Evolutionary conservation across 2,797 vertebrate species (phyloP).

Genomic region (Percopsis omiscomaycus): DNA sequence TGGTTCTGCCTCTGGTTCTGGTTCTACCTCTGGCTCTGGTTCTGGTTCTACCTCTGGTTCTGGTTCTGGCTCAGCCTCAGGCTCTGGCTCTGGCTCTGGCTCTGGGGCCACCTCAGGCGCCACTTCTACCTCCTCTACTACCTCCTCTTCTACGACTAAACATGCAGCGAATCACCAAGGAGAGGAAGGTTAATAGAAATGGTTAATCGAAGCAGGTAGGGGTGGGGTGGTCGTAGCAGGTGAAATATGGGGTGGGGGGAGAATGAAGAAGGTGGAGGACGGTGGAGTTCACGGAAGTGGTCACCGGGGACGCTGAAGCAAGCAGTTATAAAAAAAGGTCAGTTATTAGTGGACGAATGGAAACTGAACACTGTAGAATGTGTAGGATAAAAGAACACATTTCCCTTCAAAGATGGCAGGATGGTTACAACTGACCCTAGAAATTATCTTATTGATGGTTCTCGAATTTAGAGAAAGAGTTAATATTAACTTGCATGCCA

Average conservation of each 20-base stretch:
- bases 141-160: constrained; percentile 81
- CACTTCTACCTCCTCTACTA: constrained; percentile 85
- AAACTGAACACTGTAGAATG: too few species aligned
- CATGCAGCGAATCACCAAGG: constrained; percentile 75
- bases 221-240: constrained; percentile 69
- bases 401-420: too few species aligned
- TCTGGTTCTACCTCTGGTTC: constrained; percentile 55
- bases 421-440: too few species aligned
- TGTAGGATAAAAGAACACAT: too few species aligned
- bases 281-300: not conserved
- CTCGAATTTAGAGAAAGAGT: too few species aligned
- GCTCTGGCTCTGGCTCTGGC: constrained; percentile 62
- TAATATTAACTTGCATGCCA: too few species aligned
- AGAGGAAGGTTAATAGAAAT: constrained; percentile 52
- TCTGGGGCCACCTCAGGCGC: constrained; percentile 81
- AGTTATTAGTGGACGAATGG: too few species aligned
- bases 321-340: too few species aligned
- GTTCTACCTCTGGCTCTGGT: constrained; percentile 51
- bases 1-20: constrained; percentile 26
- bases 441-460: too few species aligned
- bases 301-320: too few species aligned
- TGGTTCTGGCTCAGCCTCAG: constrained; percentile 47
- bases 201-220: constrained; percentile 58
- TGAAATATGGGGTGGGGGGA: constrained; percentile 54
- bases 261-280: constrained; percentile 40